Conservation (phyloP, 2,888 invertebrate genomes). For the Epistrophe grossulariae region DNA sequence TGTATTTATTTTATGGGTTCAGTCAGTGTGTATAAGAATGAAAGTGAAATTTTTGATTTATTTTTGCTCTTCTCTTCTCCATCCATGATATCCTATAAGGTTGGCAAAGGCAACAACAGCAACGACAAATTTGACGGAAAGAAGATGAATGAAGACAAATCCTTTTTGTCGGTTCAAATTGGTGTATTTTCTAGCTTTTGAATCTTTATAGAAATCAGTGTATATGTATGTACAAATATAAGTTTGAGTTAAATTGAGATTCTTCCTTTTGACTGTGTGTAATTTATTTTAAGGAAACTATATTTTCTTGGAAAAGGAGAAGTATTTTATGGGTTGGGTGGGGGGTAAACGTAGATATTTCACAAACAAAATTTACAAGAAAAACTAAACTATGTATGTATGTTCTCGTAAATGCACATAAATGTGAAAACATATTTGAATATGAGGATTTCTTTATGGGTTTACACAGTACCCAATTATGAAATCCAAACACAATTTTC, state of each 20-base stretch:
- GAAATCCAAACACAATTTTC: background rate
- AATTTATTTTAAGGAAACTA: conserved; percentile 16
- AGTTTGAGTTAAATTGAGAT: background rate
- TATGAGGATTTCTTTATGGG: background rate
- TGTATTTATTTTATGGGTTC: background rate
- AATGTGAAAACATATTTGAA: background rate
- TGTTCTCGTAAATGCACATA: background rate
- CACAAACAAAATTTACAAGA: background rate
- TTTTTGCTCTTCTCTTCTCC: background rate
- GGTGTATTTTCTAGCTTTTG: conserved; percentile 23
- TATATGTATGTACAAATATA: background rate
- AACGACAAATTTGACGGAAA: background rate
- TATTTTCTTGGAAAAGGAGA: background rate
- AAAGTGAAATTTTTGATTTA: conserved; percentile 29
- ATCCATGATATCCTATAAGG: background rate
- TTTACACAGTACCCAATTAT: background rate
- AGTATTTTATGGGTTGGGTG: no score
- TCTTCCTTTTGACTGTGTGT: background rate
- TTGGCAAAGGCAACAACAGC: background rate
- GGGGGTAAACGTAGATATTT: background rate
- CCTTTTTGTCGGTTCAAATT: conserved; percentile 49
- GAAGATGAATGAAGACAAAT: conserved; percentile 32
- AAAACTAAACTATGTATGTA: background rate
- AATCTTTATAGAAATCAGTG: conserved; percentile 19
- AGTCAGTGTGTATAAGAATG: conserved; percentile 15